Percentiles rank a stretch among this genome's conserved stretches.
phyloP scores from a whole-genome alignment of 1,140 invertebrate genomes.

The Macrobrachium nipponense region DNA sequence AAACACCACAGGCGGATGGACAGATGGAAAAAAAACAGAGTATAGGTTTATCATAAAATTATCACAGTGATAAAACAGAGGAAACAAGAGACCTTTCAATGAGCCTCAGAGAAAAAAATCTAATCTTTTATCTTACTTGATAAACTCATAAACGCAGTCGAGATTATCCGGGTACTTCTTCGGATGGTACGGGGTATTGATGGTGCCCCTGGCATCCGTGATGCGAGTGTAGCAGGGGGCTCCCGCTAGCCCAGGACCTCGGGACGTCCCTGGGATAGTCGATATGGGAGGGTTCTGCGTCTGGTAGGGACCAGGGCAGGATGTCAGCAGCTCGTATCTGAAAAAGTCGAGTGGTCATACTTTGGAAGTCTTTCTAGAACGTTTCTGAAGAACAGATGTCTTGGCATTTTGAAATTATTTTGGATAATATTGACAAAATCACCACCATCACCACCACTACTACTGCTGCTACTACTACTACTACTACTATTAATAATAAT shows the following conservation, averaged over 20 bases:
- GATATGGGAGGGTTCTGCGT: conserved; percentile 66
- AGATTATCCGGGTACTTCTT: conserved; percentile 67
- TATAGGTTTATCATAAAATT: no score
- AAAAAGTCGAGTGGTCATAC: neutral
- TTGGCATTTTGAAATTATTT: neutral
- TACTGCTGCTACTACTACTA: no score
- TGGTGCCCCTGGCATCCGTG: conserved; percentile 66
- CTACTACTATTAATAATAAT: no score
- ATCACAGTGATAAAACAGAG: no score
- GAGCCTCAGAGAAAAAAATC: no score
- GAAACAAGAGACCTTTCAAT: no score
- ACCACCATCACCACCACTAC: no score
- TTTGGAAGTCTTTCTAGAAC: neutral
- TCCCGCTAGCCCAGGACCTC: conserved; percentile 11
- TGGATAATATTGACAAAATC: neutral
- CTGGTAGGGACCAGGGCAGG: conserved; percentile 66
- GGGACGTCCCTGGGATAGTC: conserved; percentile 65
- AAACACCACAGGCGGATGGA: no score
- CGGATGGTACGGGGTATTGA: conserved; percentile 68
- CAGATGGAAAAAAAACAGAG: no score
- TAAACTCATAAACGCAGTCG: conserved; percentile 69
- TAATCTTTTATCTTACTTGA: conserved; percentile 65
- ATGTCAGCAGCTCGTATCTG: conserved; percentile 65
- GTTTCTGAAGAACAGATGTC: neutral
- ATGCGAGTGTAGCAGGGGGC: conserved; percentile 68